Base-by-base conservation (phyloP, 1,140 invertebrate species). In the Drosophila murphyi region DNA sequence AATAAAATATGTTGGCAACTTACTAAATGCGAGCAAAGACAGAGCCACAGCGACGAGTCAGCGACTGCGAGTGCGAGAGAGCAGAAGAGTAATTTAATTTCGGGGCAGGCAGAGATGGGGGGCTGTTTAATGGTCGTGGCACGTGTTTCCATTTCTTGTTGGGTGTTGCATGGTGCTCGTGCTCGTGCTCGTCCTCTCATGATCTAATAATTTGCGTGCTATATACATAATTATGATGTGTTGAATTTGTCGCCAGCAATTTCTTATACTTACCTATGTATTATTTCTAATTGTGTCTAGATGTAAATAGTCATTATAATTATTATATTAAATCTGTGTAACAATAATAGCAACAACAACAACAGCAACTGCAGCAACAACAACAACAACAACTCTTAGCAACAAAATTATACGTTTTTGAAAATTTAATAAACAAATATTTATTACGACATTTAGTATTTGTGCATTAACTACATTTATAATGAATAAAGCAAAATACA, bases 251-350 rank as follows among this genome's bases (percentile, higher is more conserved):
- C 51, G 41, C 50, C 45, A 55, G 56, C 51, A 56, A 61, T 32
- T 69, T 39, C 32, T 67, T 0, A 3, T 12, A 65, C 20, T 20
- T 20, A 20, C 20, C 20, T 20, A 12, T 43, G 37, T 59, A 28
- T 47, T 8, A 60, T 56, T 68, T 47, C 32, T 29, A 29, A 57
- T 43, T 57, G 45, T 57, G 45, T 54, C 56, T 59, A 51, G 56
- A 61, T 83, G 83, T 87, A 88, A 87, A 87, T 87, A 87, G 83
- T 87, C 83, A 88, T 72, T 88, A 88, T 88, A 88, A 80, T 82
- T 88, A 82, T 78, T 83, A 83, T 76, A 52, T 35, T 67, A 50
- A 8, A 47, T 61, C 10, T 72, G 75, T 62, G 45, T 57, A 73
- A 48, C 39, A 47, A 68, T 39, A 56, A 20, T 8, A 62, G 62